phyloP scores from a whole-genome alignment of 2,113 vertebrate genomes.

The Malurus melanocephalus region DNA sequence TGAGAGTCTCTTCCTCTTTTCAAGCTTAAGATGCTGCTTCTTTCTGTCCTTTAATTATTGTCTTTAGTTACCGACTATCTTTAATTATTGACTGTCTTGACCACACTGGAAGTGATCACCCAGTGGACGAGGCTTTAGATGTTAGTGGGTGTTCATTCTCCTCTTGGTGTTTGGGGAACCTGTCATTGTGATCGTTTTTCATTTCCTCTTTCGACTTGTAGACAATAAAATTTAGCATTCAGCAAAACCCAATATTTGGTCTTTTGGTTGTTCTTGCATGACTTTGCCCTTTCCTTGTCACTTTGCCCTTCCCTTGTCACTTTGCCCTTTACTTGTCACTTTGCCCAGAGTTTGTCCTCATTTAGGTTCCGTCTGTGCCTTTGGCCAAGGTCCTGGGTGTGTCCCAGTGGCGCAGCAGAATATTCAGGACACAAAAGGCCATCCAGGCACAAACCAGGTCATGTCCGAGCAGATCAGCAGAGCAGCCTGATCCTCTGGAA shows the following conservation, averaged over 20 bases:
- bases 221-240: constrained; percentile 40
- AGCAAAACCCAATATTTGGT: not conserved
- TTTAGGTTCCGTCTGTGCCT: fast-evolving
- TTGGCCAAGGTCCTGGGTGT: fast-evolving
- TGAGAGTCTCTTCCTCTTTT: not conserved
- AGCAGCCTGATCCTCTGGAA: not conserved
- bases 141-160: not conserved
- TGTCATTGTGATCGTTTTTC: not conserved
- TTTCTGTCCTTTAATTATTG: not conserved
- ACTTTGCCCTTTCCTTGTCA: fast-evolving
- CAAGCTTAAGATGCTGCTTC: not conserved
- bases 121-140: fast-evolving
- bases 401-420: not conserved
- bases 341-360: not conserved
- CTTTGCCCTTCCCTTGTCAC: too few relatives aligned
- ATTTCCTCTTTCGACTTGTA: not conserved
- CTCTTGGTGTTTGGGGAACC: not conserved
- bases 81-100: not conserved
- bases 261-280: not conserved
- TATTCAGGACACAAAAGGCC: not conserved
- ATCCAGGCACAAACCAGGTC: not conserved
- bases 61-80: too few relatives aligned
- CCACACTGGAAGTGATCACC: fast-evolving
- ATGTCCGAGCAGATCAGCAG: not conserved
- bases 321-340: fast-evolving